Base-by-base conservation (phyloP, 2,797 vertebrate species). In the Xiphorhynchus erythropygius region DNA sequence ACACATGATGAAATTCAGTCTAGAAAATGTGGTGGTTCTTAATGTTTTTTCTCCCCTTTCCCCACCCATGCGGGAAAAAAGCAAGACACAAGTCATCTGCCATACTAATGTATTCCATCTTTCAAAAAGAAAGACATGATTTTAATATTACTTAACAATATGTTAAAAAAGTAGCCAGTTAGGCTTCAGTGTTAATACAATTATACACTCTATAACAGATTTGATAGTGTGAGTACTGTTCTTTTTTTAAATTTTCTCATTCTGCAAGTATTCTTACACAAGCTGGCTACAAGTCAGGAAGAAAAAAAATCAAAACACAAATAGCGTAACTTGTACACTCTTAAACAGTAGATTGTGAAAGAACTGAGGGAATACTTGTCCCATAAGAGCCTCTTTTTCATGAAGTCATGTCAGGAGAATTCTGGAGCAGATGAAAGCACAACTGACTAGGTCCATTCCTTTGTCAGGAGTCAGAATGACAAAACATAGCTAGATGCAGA, bases 91-190 rank as follows among this genome's bases (percentile, higher is more conserved):
- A 95, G 83, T 94, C 94, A 96, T 98, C 98, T 99, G 98, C 98
- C 99, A 98, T 99, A 98, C 99, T 99, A 99, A 99, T 99, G 99
- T 99, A 99, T 99, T 99, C 99, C 99, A 99, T 99, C 99, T 99
- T 99, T 99, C 99, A 99, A 99, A 99, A 99, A 99, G 99, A 99
- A 99, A 99, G 99, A 99, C 99, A 99, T 99, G 99, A 99, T 98
- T 99, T 99, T 99, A 99, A 99, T 99, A 99, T 99, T 99, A 99
- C 99, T 99, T 99, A 99, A 99, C 99, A 99, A 99, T 99, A 99
- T 99, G 99, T 99, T 99, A 99, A 99, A 99, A 98, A 99, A 99
- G 99, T 99, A 99, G 99, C 99, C 99, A 98, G 98, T 98, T 98
- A 98, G 99, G 99, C 99, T 99, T 99, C 99, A 99, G 99, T 99